phyloP scores from a whole-genome alignment of 2,113 vertebrate species.

The Gambusia holbrooki region DNA sequence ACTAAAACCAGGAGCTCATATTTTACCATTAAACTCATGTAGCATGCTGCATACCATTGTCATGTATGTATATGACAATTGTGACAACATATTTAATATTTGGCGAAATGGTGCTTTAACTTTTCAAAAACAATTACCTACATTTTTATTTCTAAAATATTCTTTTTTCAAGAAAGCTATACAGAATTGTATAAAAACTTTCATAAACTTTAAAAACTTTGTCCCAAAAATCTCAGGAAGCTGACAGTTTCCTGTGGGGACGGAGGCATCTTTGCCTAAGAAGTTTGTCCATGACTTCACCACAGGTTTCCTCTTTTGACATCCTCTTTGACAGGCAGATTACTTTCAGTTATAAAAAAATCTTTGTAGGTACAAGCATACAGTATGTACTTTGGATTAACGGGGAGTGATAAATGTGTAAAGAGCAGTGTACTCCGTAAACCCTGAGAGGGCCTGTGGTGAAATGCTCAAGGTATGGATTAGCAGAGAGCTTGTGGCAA shows the following conservation, averaged over 20 bases:
- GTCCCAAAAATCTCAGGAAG: slow-evolving; percentile 17
- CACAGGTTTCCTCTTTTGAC: slow-evolving; percentile 51
- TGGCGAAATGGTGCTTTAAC: no score
- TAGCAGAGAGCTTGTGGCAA: slow-evolving; percentile 65
- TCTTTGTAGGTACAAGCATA: slow-evolving; percentile 75
- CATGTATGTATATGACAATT: no score
- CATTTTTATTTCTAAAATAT: background rate
- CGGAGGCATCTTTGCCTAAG: slow-evolving; percentile 46
- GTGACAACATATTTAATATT: no score
- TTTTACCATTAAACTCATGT: no score
- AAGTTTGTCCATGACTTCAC: slow-evolving; percentile 49
- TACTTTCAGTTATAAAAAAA: slow-evolving; percentile 62
- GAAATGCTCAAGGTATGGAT: slow-evolving; percentile 65
- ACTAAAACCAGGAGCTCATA: no score
- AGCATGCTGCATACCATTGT: no score
- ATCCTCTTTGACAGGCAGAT: slow-evolving; percentile 70
- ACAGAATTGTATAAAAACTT: background rate
- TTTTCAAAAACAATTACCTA: background rate
- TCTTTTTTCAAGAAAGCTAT: background rate
- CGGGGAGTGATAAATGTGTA: slow-evolving; percentile 73
- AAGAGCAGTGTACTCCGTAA: slow-evolving; percentile 70
- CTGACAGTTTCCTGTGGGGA: slow-evolving; percentile 53
- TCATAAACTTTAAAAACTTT: background rate
- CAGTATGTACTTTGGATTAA: slow-evolving; percentile 77
- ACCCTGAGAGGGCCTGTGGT: slow-evolving; percentile 68